Percentiles rank a stretch among this genome's conserved stretches.
Evolutionary conservation across 2,888 invertebrate genomes (phyloP).

Genomic region (Euplexia lucipara): DNA sequence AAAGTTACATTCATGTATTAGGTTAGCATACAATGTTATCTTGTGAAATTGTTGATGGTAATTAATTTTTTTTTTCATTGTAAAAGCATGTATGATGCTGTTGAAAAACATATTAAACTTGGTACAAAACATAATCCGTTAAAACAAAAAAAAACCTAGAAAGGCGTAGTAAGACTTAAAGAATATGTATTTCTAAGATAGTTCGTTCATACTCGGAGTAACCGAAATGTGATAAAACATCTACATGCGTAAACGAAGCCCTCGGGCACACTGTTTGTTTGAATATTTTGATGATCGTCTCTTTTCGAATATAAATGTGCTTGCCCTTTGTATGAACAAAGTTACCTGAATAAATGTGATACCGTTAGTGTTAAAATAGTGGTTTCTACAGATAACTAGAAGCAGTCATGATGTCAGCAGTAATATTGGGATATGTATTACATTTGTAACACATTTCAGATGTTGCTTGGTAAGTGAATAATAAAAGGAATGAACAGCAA

Average conservation of each 20-base stretch:
- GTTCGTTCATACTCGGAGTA: slow-evolving; percentile 12
- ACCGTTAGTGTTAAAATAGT: slow-evolving; percentile 28
- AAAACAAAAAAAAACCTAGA: neutral
- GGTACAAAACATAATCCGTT: too few relatives aligned
- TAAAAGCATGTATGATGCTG: too few relatives aligned
- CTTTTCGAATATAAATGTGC: slow-evolving; percentile 57
- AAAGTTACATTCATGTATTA: neutral
- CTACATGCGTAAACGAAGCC: slow-evolving; percentile 29
- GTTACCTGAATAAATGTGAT: slow-evolving; percentile 35
- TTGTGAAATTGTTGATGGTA: too few relatives aligned
- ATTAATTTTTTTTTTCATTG: too few relatives aligned
- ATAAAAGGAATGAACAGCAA: slow-evolving; percentile 69
- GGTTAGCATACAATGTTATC: too few relatives aligned
- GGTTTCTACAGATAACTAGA: neutral
- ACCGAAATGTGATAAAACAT: slow-evolving; percentile 31
- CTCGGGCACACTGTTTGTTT: slow-evolving; percentile 45
- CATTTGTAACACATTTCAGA: slow-evolving; percentile 62
- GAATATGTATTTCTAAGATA: neutral
- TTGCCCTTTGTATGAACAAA: slow-evolving; percentile 45
- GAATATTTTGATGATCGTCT: slow-evolving; percentile 52
- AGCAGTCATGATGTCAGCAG: slow-evolving; percentile 22
- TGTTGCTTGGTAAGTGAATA: slow-evolving; percentile 76
- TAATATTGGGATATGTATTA: slow-evolving; percentile 38
- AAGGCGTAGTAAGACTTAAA: neutral
- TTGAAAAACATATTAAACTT: too few relatives aligned